A percentile compares a stretch with the other conserved stretches of the same genome.
Evolutionary conservation across 2,113 vertebrate genomes (phyloP).

Genomic region (Nipponia nippon): DNA sequence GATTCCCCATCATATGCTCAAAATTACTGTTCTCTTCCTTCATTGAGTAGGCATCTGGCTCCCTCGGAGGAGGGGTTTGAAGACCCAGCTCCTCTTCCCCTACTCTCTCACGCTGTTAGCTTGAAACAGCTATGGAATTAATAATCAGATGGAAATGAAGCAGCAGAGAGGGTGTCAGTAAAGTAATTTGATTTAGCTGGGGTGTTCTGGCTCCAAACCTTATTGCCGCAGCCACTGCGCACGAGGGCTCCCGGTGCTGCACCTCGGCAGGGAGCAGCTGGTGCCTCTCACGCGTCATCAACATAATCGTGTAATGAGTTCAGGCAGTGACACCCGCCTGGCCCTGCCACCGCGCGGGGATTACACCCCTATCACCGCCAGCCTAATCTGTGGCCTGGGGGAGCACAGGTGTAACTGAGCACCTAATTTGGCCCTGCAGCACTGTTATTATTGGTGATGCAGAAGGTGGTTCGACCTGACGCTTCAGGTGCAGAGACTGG

Average conservation of each 20-base stretch:
- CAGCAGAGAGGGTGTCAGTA: background rate
- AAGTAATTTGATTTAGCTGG: background rate
- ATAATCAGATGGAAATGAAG: background rate
- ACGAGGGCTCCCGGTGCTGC: fast-evolving
- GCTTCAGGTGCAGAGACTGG: fast-evolving
- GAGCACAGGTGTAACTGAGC: background rate
- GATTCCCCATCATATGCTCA: background rate
- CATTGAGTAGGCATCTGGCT: background rate
- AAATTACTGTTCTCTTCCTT: background rate
- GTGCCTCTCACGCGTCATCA: background rate
- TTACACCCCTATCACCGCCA: background rate
- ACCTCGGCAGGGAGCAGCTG: background rate
- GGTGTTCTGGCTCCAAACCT: background rate
- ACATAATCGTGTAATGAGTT: background rate
- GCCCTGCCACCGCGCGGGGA: fast-evolving
- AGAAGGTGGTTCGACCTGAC: background rate
- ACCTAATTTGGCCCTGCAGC: fast-evolving
- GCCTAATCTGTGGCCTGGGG: fast-evolving
- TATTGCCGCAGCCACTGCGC: fast-evolving
- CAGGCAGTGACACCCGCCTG: background rate
- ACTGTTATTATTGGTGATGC: background rate
- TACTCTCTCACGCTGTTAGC: background rate
- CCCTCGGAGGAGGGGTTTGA: background rate
- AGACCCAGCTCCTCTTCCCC: background rate
- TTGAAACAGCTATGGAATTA: background rate